These are phyloP conservation scores for Zygogramma bicolorata DNA, from an alignment of 2,888 invertebrate genomes.

Conservation along the genomic window DNA sequence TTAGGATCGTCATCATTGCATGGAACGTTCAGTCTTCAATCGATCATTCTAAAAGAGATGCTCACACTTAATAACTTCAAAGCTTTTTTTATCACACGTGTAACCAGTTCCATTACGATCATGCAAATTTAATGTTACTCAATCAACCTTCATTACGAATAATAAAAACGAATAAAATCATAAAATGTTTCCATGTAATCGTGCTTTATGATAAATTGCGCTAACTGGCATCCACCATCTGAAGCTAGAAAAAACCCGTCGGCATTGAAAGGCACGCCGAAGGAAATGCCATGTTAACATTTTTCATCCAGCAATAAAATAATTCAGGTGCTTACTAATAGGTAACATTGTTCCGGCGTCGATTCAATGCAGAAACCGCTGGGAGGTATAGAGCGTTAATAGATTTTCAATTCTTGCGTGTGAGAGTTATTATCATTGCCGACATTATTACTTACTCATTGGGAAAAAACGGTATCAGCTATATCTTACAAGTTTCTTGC, in stretches of 20 bases:
- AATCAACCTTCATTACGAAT: constrained; percentile 23
- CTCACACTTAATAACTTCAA: no score
- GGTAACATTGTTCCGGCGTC: neutral
- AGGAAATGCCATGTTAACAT: constrained; percentile 2
- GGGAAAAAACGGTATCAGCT: neutral
- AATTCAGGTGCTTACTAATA: neutral
- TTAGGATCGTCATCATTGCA: no score
- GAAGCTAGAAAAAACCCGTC: neutral
- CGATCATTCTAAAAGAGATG: no score
- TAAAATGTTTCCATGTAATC: constrained; percentile 9
- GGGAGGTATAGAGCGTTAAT: neutral
- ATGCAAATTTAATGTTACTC: constrained; percentile 16
- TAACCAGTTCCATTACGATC: neutral
- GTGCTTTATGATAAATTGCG: constrained; percentile 1
- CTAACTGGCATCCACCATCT: neutral
- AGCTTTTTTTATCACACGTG: neutral
- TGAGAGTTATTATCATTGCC: neutral
- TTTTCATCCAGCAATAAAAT: neutral
- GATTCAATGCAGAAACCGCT: neutral
- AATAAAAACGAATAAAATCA: constrained; percentile 21
- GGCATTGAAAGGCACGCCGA: neutral
- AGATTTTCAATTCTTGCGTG: neutral
- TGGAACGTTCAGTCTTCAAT: no score
- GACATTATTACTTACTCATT: neutral
- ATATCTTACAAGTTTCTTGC: constrained; percentile 1